Percentiles rank a stretch among this genome's conserved stretches.
Conservation (phyloP, 1,140 invertebrate genomes). For the Drosophila ananassae region DNA sequence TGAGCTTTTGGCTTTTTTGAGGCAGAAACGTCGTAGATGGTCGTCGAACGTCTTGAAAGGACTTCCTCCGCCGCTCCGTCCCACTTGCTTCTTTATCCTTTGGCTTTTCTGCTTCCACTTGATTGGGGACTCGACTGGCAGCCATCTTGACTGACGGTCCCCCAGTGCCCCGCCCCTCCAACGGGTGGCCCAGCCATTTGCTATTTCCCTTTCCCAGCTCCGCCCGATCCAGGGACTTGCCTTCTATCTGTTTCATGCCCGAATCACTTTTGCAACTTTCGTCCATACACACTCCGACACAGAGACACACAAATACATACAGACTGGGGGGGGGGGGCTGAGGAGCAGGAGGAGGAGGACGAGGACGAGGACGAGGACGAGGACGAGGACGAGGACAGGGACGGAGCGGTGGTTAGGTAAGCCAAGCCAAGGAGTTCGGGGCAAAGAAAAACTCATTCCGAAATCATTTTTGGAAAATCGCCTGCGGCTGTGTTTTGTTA, state of each 20-base stretch:
- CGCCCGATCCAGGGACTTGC: conserved; percentile 10
- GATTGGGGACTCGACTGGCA: conserved; percentile 63
- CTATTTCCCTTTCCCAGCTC: not conserved
- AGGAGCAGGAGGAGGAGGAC: conserved; percentile 3
- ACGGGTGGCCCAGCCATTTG: not conserved
- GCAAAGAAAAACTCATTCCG: conserved; percentile 68
- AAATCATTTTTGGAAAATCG: conserved; percentile 78
- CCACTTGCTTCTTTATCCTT: not conserved
- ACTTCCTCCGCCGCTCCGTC: conserved; percentile 1
- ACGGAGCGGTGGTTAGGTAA: conserved; percentile 2
- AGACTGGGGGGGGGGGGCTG: not conserved
- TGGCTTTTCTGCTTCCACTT: conserved; percentile 52
- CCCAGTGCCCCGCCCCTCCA: not conserved
- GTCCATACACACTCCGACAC: conserved; percentile 13
- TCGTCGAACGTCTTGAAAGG: conserved; percentile 52
- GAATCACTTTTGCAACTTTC: conserved; percentile 79
- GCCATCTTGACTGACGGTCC: conserved; percentile 70
- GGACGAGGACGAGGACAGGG: too few relatives aligned
- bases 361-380: too few relatives aligned
- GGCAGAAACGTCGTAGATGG: conserved; percentile 25
- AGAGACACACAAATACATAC: not conserved
- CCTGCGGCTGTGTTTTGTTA: conserved; percentile 74
- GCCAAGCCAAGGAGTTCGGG: conserved; percentile 27
- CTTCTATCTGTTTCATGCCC: conserved; percentile 64
- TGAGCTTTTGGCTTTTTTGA: conserved; percentile 38